Conservation (phyloP, 2,113 vertebrate genomes). For the Tyto alba region DNA sequence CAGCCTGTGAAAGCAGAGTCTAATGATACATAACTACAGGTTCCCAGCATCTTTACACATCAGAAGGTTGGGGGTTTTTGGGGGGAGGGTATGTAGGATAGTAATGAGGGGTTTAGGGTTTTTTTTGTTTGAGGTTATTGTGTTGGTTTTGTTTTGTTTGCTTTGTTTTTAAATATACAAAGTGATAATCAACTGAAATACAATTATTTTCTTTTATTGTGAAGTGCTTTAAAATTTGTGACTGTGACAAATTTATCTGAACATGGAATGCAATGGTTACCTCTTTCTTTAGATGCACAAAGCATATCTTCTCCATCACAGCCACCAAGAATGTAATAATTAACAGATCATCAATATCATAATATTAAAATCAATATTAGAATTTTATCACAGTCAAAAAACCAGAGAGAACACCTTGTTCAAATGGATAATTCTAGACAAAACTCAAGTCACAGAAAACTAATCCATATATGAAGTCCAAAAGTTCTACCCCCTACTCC, state of each 20-base stretch:
- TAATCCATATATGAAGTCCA: neutral
- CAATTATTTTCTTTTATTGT: neutral
- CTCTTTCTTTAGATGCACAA: neutral
- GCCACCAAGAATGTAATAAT: neutral
- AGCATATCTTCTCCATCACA: neutral
- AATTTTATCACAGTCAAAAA: neutral
- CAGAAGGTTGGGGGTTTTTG: neutral
- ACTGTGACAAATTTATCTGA: neutral
- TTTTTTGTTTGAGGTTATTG: neutral
- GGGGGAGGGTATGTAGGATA: accelerated
- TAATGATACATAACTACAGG: neutral
- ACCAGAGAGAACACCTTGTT: neutral
- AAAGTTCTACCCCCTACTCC: neutral
- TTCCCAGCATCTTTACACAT: neutral
- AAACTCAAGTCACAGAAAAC: neutral
- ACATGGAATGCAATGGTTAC: neutral
- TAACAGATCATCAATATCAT: neutral
- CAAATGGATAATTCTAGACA: neutral
- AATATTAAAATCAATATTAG: neutral
- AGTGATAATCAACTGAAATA: neutral
- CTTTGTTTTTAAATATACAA: neutral
- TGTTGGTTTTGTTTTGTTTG: neutral
- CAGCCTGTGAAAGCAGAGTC: neutral
- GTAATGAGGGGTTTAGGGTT: neutral
- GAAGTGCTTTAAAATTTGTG: neutral